A percentile compares a stretch with the other conserved stretches of the same genome.
phyloP scores from a whole-genome alignment of 2,888 invertebrate species.

The Caenorhabditis angaria region DNA sequence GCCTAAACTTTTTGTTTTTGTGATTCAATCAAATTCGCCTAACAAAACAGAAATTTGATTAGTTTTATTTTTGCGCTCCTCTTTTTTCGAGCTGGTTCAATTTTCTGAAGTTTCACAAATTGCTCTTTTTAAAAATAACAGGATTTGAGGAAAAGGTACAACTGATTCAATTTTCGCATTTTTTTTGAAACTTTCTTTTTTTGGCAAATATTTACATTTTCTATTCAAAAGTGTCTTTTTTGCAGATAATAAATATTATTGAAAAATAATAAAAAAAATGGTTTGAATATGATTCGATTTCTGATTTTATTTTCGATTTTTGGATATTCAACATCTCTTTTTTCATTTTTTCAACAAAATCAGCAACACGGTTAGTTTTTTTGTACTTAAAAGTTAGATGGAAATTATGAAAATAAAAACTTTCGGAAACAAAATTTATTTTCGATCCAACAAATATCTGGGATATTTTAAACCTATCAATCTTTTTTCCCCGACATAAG shows the following conservation, averaged over 20 bases:
- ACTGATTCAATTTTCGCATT: slow-evolving; percentile 25
- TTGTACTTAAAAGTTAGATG: too few species aligned
- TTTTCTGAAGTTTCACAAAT: background rate
- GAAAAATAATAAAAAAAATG: background rate
- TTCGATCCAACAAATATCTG: background rate
- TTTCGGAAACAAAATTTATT: too few species aligned
- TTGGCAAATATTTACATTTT: slow-evolving; percentile 7
- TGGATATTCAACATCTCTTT: background rate
- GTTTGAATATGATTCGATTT: background rate
- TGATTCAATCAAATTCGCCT: background rate
- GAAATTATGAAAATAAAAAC: too few species aligned
- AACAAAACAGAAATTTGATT: background rate
- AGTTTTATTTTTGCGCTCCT: background rate
- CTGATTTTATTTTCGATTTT: background rate
- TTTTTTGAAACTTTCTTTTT: slow-evolving; percentile 9
- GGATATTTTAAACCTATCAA: background rate
- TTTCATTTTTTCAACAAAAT: background rate
- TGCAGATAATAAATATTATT: background rate
- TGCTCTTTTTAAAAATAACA: background rate
- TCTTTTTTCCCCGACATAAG: too few species aligned
- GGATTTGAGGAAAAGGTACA: slow-evolving; percentile 12
- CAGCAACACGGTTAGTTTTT: too few species aligned
- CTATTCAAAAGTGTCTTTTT: background rate
- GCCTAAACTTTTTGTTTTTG: background rate
- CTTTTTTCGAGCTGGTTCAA: background rate